These are phyloP conservation scores for Temnopleurus reevesii DNA, from an alignment of 53 echinoderm and acorn worm species.

Conservation along the genomic window DNA sequence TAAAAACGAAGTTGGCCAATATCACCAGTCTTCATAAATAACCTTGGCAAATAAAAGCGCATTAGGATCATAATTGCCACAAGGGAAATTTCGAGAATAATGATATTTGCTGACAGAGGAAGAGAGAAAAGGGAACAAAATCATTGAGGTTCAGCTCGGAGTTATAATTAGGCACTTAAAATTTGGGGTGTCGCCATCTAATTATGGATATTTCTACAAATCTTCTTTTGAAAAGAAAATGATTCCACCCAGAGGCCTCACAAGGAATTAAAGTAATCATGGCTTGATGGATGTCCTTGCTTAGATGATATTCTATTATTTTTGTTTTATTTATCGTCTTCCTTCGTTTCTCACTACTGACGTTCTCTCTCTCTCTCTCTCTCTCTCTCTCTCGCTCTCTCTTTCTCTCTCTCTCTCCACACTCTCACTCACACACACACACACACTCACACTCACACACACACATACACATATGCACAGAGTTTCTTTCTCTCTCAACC, in stretches of 20 bases:
- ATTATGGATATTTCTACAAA: constrained; percentile 42
- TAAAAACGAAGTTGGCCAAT: not conserved
- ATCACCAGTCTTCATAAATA: constrained; percentile 7
- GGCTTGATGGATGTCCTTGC: not conserved
- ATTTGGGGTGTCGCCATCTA: constrained; percentile 44
- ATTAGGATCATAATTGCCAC: constrained; percentile 15
- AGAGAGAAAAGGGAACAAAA: not conserved
- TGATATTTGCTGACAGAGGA: not conserved
- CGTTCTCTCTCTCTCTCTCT: not conserved
- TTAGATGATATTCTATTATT: not conserved
- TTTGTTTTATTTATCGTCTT: not conserved
- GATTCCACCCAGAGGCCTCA: constrained; percentile 49
- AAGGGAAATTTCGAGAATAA: not conserved
- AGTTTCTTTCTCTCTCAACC: no score
- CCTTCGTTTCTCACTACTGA: not conserved
- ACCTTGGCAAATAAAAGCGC: constrained; percentile 42
- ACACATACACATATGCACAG: no score
- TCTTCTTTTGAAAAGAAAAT: constrained; percentile 47
- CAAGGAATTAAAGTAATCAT: not conserved
- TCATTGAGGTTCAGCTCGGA: not conserved
- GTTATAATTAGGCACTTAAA: constrained; percentile 15
- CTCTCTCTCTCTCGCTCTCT: no score
- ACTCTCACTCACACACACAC: not conserved
- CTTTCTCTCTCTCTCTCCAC: not conserved
- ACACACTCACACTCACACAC: not conserved